These are phyloP conservation scores for Eristalis arbustorum DNA, from an alignment of 2,888 invertebrate genomes.

Conservation along the genomic window DNA sequence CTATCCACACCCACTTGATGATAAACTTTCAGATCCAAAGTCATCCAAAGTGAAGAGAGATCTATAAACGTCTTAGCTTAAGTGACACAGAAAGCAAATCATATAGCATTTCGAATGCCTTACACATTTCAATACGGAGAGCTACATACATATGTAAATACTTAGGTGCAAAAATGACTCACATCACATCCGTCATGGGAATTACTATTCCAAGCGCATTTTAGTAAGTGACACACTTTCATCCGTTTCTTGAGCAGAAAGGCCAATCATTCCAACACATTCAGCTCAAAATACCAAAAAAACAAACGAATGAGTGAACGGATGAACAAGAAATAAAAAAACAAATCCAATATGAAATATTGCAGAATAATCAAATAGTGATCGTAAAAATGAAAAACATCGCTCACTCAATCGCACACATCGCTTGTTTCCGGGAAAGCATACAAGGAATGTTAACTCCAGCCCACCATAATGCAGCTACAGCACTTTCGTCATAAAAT, in stretches of 20 bases:
- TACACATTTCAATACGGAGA: slow-evolving; percentile 49
- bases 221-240: slow-evolving; percentile 64
- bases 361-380: slow-evolving; percentile 56
- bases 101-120: slow-evolving; percentile 27
- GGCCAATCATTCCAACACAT: slow-evolving; percentile 1
- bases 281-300: slow-evolving; percentile 8
- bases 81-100: slow-evolving; percentile 32
- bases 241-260: slow-evolving; percentile 42
- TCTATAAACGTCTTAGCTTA: not conserved
- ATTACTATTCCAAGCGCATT: slow-evolving; percentile 67
- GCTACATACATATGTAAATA: slow-evolving; percentile 1
- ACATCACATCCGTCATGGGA: slow-evolving; percentile 43
- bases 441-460: slow-evolving; percentile 56
- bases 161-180: slow-evolving; percentile 58
- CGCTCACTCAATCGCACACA: slow-evolving; percentile 54
- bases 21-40: not conserved
- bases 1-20: not conserved
- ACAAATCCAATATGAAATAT: slow-evolving; percentile 56
- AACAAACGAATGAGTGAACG: not conserved
- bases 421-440: slow-evolving; percentile 62
- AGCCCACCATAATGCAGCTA: slow-evolving; percentile 14
- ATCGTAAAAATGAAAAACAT: slow-evolving; percentile 50
- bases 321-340: slow-evolving; percentile 22
- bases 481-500: slow-evolving; percentile 43
- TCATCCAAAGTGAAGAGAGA: not conserved